Evolutionary conservation across 2,888 invertebrate species (phyloP).

Genomic region (Rhagonycha fulva): DNA sequence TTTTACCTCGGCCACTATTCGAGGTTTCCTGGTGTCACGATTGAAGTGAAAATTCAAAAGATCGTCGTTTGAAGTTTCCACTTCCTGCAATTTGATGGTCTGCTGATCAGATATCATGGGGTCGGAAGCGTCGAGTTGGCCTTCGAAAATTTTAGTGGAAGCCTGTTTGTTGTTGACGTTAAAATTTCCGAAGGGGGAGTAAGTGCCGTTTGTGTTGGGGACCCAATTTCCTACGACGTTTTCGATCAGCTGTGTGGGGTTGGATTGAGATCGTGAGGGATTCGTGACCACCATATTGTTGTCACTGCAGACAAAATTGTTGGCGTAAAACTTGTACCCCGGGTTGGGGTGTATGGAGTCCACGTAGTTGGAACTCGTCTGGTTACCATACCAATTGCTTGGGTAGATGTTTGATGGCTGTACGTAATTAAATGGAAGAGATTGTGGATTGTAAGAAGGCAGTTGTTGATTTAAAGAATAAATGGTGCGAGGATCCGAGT

Average conservation of each 20-base stretch:
- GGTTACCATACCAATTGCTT: slow-evolving; percentile 38
- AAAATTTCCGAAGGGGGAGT: slow-evolving; percentile 72
- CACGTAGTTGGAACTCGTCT: slow-evolving; percentile 38
- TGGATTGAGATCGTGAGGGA: slow-evolving; percentile 22
- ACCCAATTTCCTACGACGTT: slow-evolving; percentile 75
- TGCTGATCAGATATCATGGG: slow-evolving; percentile 14
- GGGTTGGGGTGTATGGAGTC: slow-evolving; percentile 6
- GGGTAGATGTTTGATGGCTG: slow-evolving; percentile 30
- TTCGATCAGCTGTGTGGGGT: slow-evolving; percentile 62
- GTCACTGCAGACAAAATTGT: slow-evolving; percentile 9
- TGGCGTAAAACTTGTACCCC: not conserved
- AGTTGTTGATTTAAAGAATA: slow-evolving; percentile 31
- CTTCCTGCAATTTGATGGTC: slow-evolving; percentile 31
- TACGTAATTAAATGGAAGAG: slow-evolving; percentile 30
- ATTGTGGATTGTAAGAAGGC: slow-evolving; percentile 26
- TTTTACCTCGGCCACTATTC: slow-evolving; percentile 83
- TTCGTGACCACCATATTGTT: slow-evolving; percentile 10
- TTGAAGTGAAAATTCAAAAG: slow-evolving; percentile 56
- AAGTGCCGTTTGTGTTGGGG: slow-evolving; percentile 73
- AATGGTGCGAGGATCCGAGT: slow-evolving; percentile 26
- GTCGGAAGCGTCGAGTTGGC: slow-evolving; percentile 32
- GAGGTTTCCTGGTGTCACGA: slow-evolving; percentile 62
- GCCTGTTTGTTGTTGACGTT: slow-evolving; percentile 53
- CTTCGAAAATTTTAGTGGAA: slow-evolving; percentile 45
- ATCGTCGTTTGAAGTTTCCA: slow-evolving; percentile 38